Conservation (phyloP, 2,888 invertebrate species). For the Thymelicus acteon region DNA sequence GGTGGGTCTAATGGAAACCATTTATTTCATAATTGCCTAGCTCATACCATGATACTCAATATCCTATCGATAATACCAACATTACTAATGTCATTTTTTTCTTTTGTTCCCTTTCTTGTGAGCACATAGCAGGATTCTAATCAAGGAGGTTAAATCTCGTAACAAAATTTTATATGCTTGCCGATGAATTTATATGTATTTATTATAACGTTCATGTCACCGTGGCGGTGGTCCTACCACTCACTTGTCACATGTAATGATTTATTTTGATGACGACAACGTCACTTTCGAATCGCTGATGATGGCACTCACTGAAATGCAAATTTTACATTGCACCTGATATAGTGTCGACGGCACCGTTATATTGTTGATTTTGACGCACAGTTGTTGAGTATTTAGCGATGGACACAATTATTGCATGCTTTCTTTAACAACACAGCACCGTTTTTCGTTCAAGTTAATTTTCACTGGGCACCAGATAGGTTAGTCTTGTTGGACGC, state of each 20-base stretch:
- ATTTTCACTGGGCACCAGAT: slow-evolving; percentile 81
- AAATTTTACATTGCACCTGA: slow-evolving; percentile 81
- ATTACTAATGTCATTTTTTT: slow-evolving; percentile 82
- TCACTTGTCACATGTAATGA: slow-evolving; percentile 90
- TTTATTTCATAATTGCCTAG: slow-evolving; percentile 50
- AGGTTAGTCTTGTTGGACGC: slow-evolving; percentile 71
- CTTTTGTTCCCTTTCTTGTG: slow-evolving; percentile 76
- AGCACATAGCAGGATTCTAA: slow-evolving; percentile 84
- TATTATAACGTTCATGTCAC: slow-evolving; percentile 65
- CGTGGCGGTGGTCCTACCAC: slow-evolving; percentile 75
- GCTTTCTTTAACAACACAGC: slow-evolving; percentile 83
- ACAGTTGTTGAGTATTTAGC: slow-evolving; percentile 85
- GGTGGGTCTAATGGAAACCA: slow-evolving; percentile 56
- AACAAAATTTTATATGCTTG: slow-evolving; percentile 81
- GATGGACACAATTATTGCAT: slow-evolving; percentile 84
- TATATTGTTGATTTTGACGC: slow-evolving; percentile 82
- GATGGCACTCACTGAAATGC: slow-evolving; percentile 86
- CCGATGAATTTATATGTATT: slow-evolving; percentile 72
- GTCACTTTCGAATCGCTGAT: slow-evolving; percentile 63
- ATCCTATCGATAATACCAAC: slow-evolving; percentile 55
- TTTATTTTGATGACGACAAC: slow-evolving; percentile 73
- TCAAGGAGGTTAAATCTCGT: slow-evolving; percentile 81
- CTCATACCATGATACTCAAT: slow-evolving; percentile 54
- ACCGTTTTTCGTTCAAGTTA: slow-evolving; percentile 81
- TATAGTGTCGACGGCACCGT: slow-evolving; percentile 84